Percentiles rank a stretch among this genome's conserved stretches.
Evolutionary conservation across 2,888 invertebrate species (phyloP).

Genomic region (Pseudeuparius sepicola): DNA sequence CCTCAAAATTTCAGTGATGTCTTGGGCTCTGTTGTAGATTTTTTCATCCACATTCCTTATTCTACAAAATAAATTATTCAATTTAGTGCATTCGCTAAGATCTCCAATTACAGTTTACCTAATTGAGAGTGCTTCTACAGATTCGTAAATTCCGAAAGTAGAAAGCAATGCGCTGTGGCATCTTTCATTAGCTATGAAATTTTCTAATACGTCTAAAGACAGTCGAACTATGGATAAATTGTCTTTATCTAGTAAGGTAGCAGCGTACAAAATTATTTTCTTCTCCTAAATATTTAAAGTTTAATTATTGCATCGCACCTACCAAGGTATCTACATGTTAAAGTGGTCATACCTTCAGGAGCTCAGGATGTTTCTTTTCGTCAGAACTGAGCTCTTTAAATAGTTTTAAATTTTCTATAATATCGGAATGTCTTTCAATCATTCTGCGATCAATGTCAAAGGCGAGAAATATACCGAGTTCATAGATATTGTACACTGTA

Average conservation of each 20-base stretch:
- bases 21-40: conserved; percentile 20
- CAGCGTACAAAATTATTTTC: conserved; percentile 27
- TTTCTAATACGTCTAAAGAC: conserved; percentile 29
- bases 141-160: conserved; percentile 30
- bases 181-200: conserved; percentile 24
- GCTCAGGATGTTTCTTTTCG: conserved; percentile 14
- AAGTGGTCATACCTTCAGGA: conserved; percentile 14
- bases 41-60: conserved; percentile 21
- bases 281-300: conserved; percentile 23
- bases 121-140: conserved; percentile 28
- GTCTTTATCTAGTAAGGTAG: conserved; percentile 25
- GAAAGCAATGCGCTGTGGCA: conserved; percentile 22
- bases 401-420: conserved; percentile 16
- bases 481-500: too few relatives aligned
- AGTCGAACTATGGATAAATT: conserved; percentile 22
- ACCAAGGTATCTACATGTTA: neutral
- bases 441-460: too few relatives aligned
- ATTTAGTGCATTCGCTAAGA: neutral
- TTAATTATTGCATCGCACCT: neutral
- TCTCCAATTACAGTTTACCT: conserved; percentile 16
- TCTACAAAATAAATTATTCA: conserved; percentile 19
- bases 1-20: conserved; percentile 21
- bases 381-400: conserved; percentile 18
- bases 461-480: too few relatives aligned
- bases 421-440: too few relatives aligned